Base-by-base conservation (phyloP, 2,888 invertebrate genomes). In the Orchesellides sinensis region DNA sequence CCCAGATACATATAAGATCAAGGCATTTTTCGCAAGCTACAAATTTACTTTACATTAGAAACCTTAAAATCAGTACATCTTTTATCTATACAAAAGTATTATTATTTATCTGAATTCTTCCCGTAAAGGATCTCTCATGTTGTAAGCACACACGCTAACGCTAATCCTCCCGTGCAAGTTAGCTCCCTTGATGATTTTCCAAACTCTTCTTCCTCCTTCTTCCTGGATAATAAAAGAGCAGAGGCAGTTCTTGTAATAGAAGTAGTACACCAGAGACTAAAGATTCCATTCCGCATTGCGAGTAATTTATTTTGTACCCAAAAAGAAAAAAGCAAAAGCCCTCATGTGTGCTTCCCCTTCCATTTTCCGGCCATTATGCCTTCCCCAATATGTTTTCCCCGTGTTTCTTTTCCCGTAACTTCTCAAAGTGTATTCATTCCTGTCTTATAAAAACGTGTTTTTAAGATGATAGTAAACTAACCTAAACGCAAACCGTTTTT, bases 291-390 rank as follows among this genome's bases (percentile, higher is more conserved):
- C 69, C 78, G 70, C 79, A 79, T 68, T 79, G 70, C 49, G 52
- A 79, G 79, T 79, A 79, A 79, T 79, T 79, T 79, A 79, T 79
- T 79, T 70, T 52, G 65, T n/a, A n/a, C n/a, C n/a, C n/a, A n/a
- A n/a, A 45, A 61, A 54, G 35, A n/a, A 23, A 40, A 35, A 47
- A 84, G 79, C 82, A 84, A 78, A 82, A 69, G 77, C 85, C 73
- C 85, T 83, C 83, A 78, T 69, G 77, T 83, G 79, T 69, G 47
- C 74, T 83, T 82, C 83, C 77, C 83, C 82, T 74, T 72, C 83
- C 65, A 81, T 81, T 85, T 85, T 78, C 83, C 81, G 83, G 83
- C 72, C 81, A 85, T 85, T 85, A 83, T 82, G 47, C 56, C 19
- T 59, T 74, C 27, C 69, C 40, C 25, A 1, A 59, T 40, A 32